phyloP scores from a whole-genome alignment of 2,797 vertebrate genomes.

The Poliocrania exsul region DNA sequence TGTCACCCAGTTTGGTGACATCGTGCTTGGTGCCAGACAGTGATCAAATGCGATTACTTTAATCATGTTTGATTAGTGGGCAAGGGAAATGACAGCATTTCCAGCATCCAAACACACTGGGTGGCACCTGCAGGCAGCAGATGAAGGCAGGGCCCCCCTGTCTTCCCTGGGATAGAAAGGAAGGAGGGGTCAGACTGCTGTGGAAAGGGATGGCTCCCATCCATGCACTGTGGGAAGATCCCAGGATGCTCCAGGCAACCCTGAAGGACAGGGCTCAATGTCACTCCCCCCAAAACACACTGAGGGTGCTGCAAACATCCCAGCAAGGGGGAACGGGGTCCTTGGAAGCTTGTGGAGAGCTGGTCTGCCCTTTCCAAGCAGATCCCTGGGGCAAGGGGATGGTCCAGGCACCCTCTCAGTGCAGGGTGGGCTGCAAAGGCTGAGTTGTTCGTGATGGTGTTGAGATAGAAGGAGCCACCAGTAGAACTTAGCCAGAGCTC shows the following conservation, averaged over 20 bases:
- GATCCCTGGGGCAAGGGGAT: accelerated
- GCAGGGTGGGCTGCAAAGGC: background rate
- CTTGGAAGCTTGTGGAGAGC: accelerated
- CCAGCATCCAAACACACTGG: accelerated
- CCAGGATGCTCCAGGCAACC: background rate
- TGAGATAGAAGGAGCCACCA: background rate
- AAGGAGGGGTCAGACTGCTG: background rate
- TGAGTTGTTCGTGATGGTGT: background rate
- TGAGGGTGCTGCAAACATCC: accelerated
- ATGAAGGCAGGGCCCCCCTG: background rate
- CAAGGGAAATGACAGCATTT: accelerated
- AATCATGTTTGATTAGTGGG: background rate
- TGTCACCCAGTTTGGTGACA: background rate
- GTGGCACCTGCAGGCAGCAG: background rate
- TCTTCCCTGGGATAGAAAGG: background rate
- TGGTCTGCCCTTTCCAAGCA: background rate
- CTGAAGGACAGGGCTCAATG: background rate
- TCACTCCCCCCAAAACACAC: accelerated
- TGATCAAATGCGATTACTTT: background rate
- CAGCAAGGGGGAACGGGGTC: background rate
- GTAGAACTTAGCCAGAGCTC: background rate
- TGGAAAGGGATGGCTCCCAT: background rate
- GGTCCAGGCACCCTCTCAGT: accelerated
- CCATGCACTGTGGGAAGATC: background rate
- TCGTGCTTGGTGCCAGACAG: background rate